Base-by-base conservation (phyloP, 2,797 vertebrate genomes). In the Lateolabrax maculatus region DNA sequence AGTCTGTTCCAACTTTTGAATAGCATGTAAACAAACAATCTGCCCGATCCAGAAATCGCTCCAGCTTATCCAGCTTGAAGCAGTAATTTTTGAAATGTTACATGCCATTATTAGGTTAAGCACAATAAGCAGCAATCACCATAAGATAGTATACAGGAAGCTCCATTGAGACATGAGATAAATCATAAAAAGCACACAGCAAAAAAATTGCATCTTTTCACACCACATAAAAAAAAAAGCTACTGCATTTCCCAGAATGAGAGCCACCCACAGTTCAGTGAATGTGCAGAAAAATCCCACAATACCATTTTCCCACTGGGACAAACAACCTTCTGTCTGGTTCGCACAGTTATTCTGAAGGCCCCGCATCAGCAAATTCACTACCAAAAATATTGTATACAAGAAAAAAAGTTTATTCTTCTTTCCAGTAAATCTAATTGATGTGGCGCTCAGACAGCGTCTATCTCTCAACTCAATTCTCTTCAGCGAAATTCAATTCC, bases 11-110 rank as follows among this genome's bases (percentile, higher is more conserved):
- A 57, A 51, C 56, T 34, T 65, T 46, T 31, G 1, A 77, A 77
- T 65, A 48, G 81, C 73, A 83, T 67, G 84, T 90, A 90, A 93
- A 93, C 90, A 93, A 90, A 88, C 79, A 71, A 77, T 64, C 52
- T 1, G 44, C 69, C 49, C 5, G 37, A 84, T 90, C 71, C 80
- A 88, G 80, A 85, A 87, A 68, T 57, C 25, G 1, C 21, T 39
- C 52, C 55, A 11, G 34, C 25, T 71, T 72, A 75, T 83, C 68
- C 48, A n/a, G 19, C 64, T 70, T 68, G 31, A 72, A 48, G 18
- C 11, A 10, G 11, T 55, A 63, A 71, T 67, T 68, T 25, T 53
- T 56, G 48, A 27, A 27, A 37, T 11, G n/a, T 41, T 29, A 5
- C 48, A 8, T 46, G 29, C 23, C n/a, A 64, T 80, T 55, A 68